Evolutionary conservation across 2,797 vertebrate genomes (phyloP), one percentile per base, ranked within the genome.

Genomic region (Alca torda): DNA sequence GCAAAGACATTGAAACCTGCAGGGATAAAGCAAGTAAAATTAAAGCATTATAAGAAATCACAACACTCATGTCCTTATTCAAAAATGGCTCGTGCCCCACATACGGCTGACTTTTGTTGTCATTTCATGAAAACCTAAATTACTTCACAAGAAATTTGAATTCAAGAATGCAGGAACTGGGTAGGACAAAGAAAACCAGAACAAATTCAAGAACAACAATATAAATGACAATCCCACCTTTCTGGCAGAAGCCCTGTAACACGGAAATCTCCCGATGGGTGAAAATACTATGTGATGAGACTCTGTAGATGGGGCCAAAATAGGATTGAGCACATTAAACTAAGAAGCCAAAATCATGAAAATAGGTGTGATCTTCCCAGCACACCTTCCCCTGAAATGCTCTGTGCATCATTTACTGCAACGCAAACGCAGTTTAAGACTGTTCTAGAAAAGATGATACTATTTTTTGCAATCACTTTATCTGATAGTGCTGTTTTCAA

Each of bases 41-140:
- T 67, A 95, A 91, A 93, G n/a, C 43, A 88, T 41, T 26, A 23
- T 81, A 93, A 88, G 79, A 95, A 94, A 64, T 72, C 56, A 82
- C 31, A 85, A 26, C 28, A 45, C 31, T 73, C 35, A 72, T 16
- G 85, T 23, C 13, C 46, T 35, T 74, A 46, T 56, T 93, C 1
- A 84, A 56, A 93, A 84, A 76, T 25, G 60, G 51, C 54, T 85
- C 3, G 0, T 65, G 48, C 13, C 11, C 26, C 46, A 43, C 4
- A 11, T 37, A 83, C 84, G 51, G 54, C 81, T 94, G 68, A 78
- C 25, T 88, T 93, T 26, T 57, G 46, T 50, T 91, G 30, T 16
- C 46, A 48, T 85, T 73, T 85, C 43, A 70, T 6, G n/a, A 76
- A 94, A 91, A 81, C 11, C 15, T 77, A 56, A 57, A 51, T 50